Base-by-base conservation (phyloP, 2,113 vertebrate species). In the Gavialis gangeticus region DNA sequence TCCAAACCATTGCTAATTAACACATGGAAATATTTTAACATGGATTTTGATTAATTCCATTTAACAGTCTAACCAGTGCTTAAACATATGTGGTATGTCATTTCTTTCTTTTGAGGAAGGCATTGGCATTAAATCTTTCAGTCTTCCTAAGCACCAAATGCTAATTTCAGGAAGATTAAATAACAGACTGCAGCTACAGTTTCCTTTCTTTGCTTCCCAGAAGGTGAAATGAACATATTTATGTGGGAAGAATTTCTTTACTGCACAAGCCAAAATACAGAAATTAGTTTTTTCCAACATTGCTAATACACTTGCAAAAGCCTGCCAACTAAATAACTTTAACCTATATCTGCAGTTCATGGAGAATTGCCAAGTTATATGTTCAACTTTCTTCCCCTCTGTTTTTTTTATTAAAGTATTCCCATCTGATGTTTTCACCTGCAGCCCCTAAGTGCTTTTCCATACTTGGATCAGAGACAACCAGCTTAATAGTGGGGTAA, bases 141-240 rank as follows among this genome's bases (percentile, higher is more conserved):
- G 91, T 96, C 93, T 97, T 96, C 75, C 85, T 90, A 96, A 95
- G 96, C 89, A 96, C 92, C 92, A 96, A 97, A 97, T 95, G 92
- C 85, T 97, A 97, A 97, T 97, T 96, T 96, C 96, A 96, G 90
- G 88, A 97, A 97, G 93, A 97, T 93, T 96, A 91, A 95, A 92
- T 96, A 97, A 96, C 84, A 96, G 86, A 93, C 76, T 92, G 77
- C 25, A 93, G 84, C 75, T 97, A 88, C 76, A 89, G 84, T 97
- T 97, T 97, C 91, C 88, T 97, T 97, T 83, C 90, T 95, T 97
- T 95, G 92, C 93, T 95, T 95, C 88, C 89, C 89, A 96, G 89
- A 96, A 97, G 93, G 95, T 96, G 94, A 98, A 97, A 96, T 94
- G 90, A 97, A 97, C 91, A 93, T 92, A 96, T 93, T 97, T 91